Evolutionary conservation across 92 coral and sea anemone genomes (phyloP).

Genomic region (Epizoanthus stellaris): DNA sequence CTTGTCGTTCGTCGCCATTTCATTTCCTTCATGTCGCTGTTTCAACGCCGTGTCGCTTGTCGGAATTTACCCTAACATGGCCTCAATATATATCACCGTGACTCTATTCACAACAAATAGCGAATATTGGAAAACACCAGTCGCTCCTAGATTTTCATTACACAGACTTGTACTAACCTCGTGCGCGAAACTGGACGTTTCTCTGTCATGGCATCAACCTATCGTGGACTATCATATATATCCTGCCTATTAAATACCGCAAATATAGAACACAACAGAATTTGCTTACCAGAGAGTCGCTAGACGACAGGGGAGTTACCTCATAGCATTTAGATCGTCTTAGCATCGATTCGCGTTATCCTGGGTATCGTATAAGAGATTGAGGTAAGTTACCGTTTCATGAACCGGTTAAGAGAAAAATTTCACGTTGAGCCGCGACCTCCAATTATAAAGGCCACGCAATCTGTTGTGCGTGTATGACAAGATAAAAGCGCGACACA

Average conservation of each 20-base stretch:
- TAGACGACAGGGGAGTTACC: constrained; percentile 28
- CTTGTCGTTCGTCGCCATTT: too few relatives aligned
- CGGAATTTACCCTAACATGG: too few relatives aligned
- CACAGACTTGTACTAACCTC: constrained; percentile 4
- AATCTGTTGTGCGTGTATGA: not conserved
- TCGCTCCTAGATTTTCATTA: not conserved
- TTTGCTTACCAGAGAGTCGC: constrained; percentile 27
- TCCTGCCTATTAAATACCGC: not conserved
- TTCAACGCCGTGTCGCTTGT: too few relatives aligned
- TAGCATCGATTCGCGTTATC: constrained; percentile 28
- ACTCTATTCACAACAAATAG: not conserved
- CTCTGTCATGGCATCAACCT: not conserved
- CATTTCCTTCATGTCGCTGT: too few relatives aligned
- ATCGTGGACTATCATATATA: not conserved
- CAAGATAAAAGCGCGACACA: not conserved
- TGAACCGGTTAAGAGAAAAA: not conserved
- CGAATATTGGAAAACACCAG: not conserved
- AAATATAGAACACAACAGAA: not conserved
- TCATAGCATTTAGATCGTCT: constrained; percentile 32
- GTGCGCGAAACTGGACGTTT: not conserved
- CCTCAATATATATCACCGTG: not conserved
- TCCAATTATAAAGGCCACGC: not conserved
- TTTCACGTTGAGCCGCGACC: constrained; percentile 5
- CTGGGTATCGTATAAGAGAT: constrained; percentile 6
- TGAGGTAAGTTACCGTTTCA: not conserved